Conservation (phyloP, 1,140 invertebrate species). For the Scaptomyza montana region DNA sequence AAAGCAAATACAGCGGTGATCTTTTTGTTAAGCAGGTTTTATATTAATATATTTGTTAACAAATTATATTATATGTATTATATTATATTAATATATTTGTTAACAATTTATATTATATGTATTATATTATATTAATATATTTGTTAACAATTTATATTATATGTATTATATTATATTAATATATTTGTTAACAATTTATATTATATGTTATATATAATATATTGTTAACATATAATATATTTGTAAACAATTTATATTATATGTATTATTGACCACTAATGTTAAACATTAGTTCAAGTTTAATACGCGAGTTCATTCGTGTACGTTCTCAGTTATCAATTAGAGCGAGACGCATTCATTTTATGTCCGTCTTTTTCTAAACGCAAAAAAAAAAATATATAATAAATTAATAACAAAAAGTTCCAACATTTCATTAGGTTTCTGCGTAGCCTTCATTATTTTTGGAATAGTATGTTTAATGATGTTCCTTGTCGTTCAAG, state of each 20-base stretch:
- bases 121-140: too few species aligned
- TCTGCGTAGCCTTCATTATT: too few species aligned
- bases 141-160: too few species aligned
- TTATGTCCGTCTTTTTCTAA: neutral
- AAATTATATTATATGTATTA: neutral
- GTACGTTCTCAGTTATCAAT: neutral
- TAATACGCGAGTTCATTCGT: too few species aligned
- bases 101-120: neutral
- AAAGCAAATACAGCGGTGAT: neutral
- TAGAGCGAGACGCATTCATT: conserved; percentile 7
- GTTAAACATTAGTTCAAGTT: neutral
- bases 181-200: too few species aligned
- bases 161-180: neutral
- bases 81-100: too few species aligned
- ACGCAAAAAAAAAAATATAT: neutral
- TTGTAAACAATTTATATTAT: neutral
- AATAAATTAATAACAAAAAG: neutral
- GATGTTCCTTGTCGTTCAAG: too few species aligned
- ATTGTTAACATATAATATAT: neutral
- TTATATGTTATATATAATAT: too few species aligned
- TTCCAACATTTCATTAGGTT: neutral
- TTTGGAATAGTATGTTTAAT: too few species aligned
- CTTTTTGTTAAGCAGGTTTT: neutral
- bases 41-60: neutral
- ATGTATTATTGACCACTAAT: neutral